phyloP scores from a whole-genome alignment of 2,888 invertebrate genomes.

The Glaucopsyche alexis region DNA sequence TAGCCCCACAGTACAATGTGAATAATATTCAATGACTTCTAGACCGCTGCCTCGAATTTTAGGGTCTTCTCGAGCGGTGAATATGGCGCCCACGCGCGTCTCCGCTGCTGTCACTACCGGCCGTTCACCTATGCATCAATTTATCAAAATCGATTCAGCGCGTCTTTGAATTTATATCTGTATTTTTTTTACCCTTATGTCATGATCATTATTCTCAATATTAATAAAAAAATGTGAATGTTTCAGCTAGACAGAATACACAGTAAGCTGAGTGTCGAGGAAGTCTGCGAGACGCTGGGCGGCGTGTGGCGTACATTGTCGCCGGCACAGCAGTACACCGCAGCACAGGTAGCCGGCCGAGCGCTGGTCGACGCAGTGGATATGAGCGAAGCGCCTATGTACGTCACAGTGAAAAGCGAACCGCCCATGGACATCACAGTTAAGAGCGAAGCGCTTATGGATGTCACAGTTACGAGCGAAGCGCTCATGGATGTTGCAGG shows the following conservation, averaged over 20 bases:
- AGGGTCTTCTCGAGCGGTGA: no score
- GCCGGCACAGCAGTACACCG: background rate
- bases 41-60: no score
- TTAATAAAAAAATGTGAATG: background rate
- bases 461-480: background rate
- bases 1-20: slow-evolving; percentile 7
- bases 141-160: no score
- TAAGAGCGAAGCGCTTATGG: background rate
- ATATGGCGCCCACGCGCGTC: no score
- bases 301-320: slow-evolving; percentile 5
- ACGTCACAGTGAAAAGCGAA: background rate
- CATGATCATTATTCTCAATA: background rate
- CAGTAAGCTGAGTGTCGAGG: slow-evolving; percentile 3
- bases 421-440: background rate
- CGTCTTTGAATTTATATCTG: no score
- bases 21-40: no score
- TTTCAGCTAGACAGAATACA: background rate
- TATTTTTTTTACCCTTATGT: no score
- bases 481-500: no score
- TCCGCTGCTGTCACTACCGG: no score
- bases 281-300: background rate
- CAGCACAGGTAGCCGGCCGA: background rate
- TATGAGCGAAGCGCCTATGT: background rate
- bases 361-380: background rate
- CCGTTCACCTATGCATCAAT: no score